Percentiles rank a stretch among this genome's conserved stretches.
Evolutionary conservation across 2,797 vertebrate genomes (phyloP).

Genomic region (Anguilla megastoma): DNA sequence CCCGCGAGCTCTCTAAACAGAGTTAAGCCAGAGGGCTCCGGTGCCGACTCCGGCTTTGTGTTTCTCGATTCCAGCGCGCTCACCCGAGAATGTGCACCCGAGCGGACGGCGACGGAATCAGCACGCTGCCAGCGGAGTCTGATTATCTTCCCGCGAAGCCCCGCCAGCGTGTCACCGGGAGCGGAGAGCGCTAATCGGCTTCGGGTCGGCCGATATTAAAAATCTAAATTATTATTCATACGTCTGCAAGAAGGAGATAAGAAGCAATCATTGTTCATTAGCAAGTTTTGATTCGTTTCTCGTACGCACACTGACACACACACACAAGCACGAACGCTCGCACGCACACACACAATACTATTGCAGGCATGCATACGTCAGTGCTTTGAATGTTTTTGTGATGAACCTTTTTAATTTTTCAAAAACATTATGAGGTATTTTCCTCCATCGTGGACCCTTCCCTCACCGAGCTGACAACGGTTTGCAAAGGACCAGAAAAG

Average conservation of each 20-base stretch:
- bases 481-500: neutral
- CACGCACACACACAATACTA: neutral
- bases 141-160: conserved; percentile 27
- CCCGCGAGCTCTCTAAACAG: neutral
- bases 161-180: neutral
- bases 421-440: neutral
- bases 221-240: neutral
- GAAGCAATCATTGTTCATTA: neutral
- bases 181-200: conserved; percentile 6
- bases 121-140: conserved; percentile 19
- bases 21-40: conserved; percentile 3
- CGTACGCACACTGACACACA: neutral
- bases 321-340: neutral
- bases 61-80: neutral
- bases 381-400: neutral
- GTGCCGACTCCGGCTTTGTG: neutral
- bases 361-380: neutral
- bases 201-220: neutral
- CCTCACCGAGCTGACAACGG: neutral
- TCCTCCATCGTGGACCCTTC: neutral
- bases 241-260: conserved; percentile 5
- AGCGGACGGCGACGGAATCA: neutral
- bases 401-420: neutral
- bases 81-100: neutral
- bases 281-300: neutral